Base-by-base conservation (phyloP, 2,113 vertebrate species). In the Chionodraco myersi region DNA sequence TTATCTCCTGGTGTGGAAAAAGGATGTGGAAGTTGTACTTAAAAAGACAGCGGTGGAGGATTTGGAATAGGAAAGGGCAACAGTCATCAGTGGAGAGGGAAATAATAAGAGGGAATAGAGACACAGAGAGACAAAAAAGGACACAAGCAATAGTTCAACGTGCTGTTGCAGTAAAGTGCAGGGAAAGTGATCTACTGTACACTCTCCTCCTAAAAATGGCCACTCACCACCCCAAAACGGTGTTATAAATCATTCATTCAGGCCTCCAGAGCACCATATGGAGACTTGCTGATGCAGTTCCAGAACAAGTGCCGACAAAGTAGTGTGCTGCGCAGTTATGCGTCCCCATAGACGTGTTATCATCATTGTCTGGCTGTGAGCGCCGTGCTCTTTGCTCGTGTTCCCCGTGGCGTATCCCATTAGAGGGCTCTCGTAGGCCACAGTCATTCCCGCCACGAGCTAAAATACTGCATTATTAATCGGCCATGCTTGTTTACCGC, bases 381-480 rank as follows among this genome's bases (percentile, higher is more conserved):
- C 47, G 63, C 77, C 2, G 11, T 51, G 69, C 79, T 86, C 81
- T 85, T 86, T 84, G 72, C 80, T 87, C 44, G n/a, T 58, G 80
- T 84, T 86, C 84, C 82, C 80, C n/a, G 6, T 70, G 82, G 84
- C 45, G 53, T 67, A 85, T 76, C 82, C 89, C 86, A 82, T 85
- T 85, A 85, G 77, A 67, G 85, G 78, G 84, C 84, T 79, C 77
- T 62, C 70, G 79, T 61, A 84, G 87, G 85, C 84, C 80, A 60
- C 83, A 85, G 71, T 88, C 78, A 67, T 81, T 79, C 62, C 77
- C n/a, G 64, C 79, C 88, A 88, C 73, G 66, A 86, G 67, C 75
- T 85, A 72, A 83, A 84, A 86, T 75, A 69, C 71, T 94, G 86
- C 91, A 94, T 94, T 92, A 94, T 95, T 94, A 89, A 95, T 71